Evolutionary conservation across 2,888 invertebrate species (phyloP).

Genomic region (Geotrupes spiniger): DNA sequence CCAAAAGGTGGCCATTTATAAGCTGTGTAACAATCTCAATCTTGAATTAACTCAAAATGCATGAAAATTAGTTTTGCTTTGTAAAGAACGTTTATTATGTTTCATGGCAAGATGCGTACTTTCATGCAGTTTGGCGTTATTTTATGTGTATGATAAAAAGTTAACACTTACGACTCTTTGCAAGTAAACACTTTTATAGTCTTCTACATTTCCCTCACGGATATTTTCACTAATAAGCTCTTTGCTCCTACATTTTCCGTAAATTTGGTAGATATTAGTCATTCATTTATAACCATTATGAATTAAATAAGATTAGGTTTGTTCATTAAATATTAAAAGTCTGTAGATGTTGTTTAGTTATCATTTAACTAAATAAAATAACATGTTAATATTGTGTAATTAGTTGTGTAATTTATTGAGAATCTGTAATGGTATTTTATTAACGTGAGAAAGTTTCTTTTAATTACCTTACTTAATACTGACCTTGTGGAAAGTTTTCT

Average conservation of each 20-base stretch:
- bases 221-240: slow-evolving; percentile 26
- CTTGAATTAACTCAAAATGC: slow-evolving; percentile 23
- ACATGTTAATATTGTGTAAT: too few relatives aligned
- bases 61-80: slow-evolving; percentile 13
- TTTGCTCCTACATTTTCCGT: slow-evolving; percentile 24
- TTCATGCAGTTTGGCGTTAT: slow-evolving; percentile 17
- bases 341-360: too few relatives aligned
- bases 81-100: neutral
- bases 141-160: slow-evolving; percentile 14
- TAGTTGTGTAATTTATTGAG: too few relatives aligned
- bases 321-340: too few relatives aligned
- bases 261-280: slow-evolving; percentile 18
- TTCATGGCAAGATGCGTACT: slow-evolving; percentile 4
- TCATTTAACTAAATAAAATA: too few relatives aligned
- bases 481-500: too few relatives aligned
- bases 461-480: too few relatives aligned
- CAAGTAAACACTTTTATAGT: slow-evolving; percentile 27
- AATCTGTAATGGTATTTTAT: too few relatives aligned
- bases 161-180: slow-evolving; percentile 20
- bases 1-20: slow-evolving; percentile 21
- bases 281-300: too few relatives aligned
- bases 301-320: too few relatives aligned
- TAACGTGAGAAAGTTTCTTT: too few relatives aligned
- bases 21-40: slow-evolving; percentile 18
- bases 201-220: slow-evolving; percentile 25